These are phyloP conservation scores for Apis dorsata DNA, from an alignment of 1,140 invertebrate species.

Conservation along the genomic window DNA sequence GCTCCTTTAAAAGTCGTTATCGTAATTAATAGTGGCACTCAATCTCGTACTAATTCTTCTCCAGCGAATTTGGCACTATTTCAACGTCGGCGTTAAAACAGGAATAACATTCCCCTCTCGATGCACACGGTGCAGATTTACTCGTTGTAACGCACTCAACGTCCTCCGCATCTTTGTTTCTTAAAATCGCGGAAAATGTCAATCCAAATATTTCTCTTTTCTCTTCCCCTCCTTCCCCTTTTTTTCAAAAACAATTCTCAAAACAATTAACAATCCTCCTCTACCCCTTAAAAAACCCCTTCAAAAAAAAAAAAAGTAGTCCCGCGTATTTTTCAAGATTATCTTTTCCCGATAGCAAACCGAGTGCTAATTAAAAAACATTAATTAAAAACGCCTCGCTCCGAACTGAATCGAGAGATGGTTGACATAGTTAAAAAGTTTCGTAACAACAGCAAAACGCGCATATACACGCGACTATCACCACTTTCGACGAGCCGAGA, in stretches of 20 bases:
- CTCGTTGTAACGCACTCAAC: background rate
- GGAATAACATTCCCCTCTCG: constrained; percentile 29
- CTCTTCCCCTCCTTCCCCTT: background rate
- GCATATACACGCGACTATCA: background rate
- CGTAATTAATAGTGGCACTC: too few species aligned
- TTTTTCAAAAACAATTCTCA: background rate
- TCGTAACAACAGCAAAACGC: background rate
- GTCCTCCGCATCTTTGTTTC: background rate
- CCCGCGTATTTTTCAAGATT: background rate
- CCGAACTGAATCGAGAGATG: background rate
- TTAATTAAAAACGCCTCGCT: background rate
- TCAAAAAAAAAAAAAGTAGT: background rate
- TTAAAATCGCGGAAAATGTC: too few species aligned
- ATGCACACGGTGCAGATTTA: background rate
- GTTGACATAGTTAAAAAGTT: background rate
- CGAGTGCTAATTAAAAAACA: constrained; percentile 1
- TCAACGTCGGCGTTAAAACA: constrained; percentile 46
- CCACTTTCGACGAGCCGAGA: background rate
- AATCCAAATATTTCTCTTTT: background rate
- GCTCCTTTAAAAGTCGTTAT: background rate
- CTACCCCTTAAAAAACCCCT: background rate
- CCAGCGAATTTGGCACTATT: constrained; percentile 34
- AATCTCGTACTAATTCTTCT: background rate
- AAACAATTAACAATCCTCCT: background rate
- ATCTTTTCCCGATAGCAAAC: background rate